Evolutionary conservation across 2,113 vertebrate genomes (phyloP), one percentile per base, ranked within the genome.

Genomic region (Leptosomus discolor): DNA sequence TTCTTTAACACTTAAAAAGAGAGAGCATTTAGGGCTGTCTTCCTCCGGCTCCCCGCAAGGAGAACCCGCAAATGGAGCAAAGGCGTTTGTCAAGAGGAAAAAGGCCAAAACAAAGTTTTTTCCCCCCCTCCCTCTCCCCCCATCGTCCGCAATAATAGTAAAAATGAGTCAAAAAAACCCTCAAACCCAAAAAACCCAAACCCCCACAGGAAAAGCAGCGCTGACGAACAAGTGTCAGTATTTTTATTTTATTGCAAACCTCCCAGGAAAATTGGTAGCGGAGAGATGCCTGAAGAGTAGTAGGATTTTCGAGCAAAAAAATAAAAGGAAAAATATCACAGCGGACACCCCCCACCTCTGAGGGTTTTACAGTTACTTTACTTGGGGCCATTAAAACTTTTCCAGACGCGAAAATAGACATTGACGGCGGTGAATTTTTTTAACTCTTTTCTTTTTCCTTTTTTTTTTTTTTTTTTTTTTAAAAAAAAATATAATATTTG

Each of bases 1-100:
- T 98, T 98, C 97, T 98, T 99, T 98, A 98, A 97, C 96, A 96
- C 97, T 98, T 98, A 98, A 98, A 98, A 98, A 98, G 94, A 91
- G 96, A 97, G 96, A 98, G 98, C 95, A 95, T 97, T 98, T 98
- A 98, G 97, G 97, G 97, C 97, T 97, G 97, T 97, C 96, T 97
- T 95, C 98, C 97, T 97, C 98, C 74, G 96, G 98, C 97, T 98
- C 98, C 97, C 98, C 82, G 90, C 97, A 76, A 98, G 12, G 97
- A 98, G 92, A 97, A 85, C 97, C 97, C 97, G 92, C 94, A 95
- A 96, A 95, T 90, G 90, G 61, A 56, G 97, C 96, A 97, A 96
- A 97, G 89, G 92, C 96, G 74, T 95, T 97, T 95, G 97, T 91
- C 83, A 94, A 57, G 87, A 91, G 80, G 54, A 65, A 94, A 77